Conservation (phyloP, 2,888 invertebrate genomes). For the Sinhomidia bicolor region DNA sequence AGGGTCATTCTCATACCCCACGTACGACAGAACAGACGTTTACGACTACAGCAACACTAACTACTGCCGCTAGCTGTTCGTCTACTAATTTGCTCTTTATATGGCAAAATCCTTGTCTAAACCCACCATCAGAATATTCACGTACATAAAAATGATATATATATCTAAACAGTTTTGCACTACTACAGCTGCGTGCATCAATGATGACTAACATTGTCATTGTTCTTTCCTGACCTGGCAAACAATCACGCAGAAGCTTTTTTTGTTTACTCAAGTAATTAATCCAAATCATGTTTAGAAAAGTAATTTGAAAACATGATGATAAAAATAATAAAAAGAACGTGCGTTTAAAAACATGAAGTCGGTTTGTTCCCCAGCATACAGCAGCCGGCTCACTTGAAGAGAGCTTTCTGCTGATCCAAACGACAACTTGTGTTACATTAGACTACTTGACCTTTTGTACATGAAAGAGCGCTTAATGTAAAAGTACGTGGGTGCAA, state of each 20-base stretch:
- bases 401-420: neutral
- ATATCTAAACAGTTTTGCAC: no score
- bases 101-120: neutral
- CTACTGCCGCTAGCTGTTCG: neutral
- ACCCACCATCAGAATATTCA: neutral
- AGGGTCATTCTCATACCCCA: constrained; percentile 15
- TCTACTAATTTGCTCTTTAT: constrained; percentile 2
- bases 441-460: no score
- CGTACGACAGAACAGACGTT: neutral
- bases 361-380: neutral
- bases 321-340: neutral
- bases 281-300: no score
- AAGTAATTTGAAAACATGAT: neutral
- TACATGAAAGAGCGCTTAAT: no score
- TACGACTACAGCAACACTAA: neutral
- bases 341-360: no score
- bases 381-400: neutral
- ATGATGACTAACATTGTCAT: neutral
- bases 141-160: neutral
- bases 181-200: constrained; percentile 1
- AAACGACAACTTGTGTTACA: no score
- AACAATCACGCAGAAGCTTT: no score
- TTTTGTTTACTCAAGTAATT: no score
- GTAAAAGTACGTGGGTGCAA: no score
- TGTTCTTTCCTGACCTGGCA: no score